Evolutionary conservation across 1,140 invertebrate species (phyloP), one percentile per base, ranked within the genome.

Genomic region (Eriocheir sinensis): DNA sequence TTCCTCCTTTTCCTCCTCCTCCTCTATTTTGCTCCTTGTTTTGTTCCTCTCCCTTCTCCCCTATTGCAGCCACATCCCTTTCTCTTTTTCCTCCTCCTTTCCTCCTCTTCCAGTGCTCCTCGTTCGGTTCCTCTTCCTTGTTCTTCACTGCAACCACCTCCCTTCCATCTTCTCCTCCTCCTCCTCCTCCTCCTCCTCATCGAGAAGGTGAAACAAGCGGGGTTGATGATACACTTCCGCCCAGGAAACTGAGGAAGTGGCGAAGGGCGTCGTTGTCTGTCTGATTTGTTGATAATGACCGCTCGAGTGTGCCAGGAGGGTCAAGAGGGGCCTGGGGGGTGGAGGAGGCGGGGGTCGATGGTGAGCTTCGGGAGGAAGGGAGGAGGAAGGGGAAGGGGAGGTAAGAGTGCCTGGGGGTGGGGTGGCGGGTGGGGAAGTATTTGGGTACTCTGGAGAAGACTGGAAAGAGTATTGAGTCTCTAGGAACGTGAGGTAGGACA

Each of bases 211-310:
- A 72, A 72, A 72, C 60, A 72, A 72, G 60, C 60, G 60, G 60
- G 60, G 60, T 72, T 72, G 60, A 72, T 72, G 60, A 72, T 27
- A 72, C 60, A 72, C 21, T 72, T 72, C 60, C 60, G 60, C 60
- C 60, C 60, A 72, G 60, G 60, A 72, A 72, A 72, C 60, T 72
- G 60, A 72, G 60, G 60, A 72, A 72, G 60, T n/a, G 60, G 60
- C 21, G 27, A 21, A 72, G 60, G n/a, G 60, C 27, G 21, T 72
- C 60, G 21, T 72, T 72, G 60, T 72, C 60, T 72, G 60, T 72
- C 60, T 72, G 60, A 72, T 72, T 72, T 72, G 60, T 72, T 72
- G 60, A 72, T 72, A 72, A 72, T 72, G 21, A 72, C 60, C 60
- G n/a, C 27, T n/a, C 21, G 60, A 72, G 60, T 72, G 17, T 72